A percentile compares a stretch with the other conserved stretches of the same genome.
Evolutionary conservation across 2,113 vertebrate species (phyloP).

Genomic region (Stigmatopora nigra): DNA sequence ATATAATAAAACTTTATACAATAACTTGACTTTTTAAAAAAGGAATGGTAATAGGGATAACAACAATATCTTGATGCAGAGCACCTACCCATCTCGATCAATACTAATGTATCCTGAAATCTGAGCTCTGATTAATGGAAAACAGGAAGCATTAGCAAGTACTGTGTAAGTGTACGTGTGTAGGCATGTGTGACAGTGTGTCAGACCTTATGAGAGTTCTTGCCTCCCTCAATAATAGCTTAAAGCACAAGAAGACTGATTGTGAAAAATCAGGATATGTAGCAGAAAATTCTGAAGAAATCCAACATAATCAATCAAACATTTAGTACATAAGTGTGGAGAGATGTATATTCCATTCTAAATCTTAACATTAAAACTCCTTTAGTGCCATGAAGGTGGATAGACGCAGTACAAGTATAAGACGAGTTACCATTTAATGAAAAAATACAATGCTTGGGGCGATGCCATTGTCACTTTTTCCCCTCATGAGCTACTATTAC

Average conservation of each 20-base stretch:
- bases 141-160: slow-evolving; percentile 61
- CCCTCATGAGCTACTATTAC: no score
- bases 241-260: slow-evolving; percentile 39
- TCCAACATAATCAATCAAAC: slow-evolving; percentile 9
- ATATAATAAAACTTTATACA: background rate
- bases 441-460: no score
- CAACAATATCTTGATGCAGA: slow-evolving; percentile 43
- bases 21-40: background rate
- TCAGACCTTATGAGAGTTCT: slow-evolving; percentile 37
- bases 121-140: slow-evolving; percentile 62
- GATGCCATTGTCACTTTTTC: no score
- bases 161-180: slow-evolving; percentile 1
- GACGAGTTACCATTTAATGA: no score
- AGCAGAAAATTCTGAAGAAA: background rate
- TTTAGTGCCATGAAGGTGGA: no score
- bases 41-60: slow-evolving; percentile 16
- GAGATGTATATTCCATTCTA: slow-evolving; percentile 6
- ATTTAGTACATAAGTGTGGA: slow-evolving; percentile 21
- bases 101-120: slow-evolving; percentile 66
- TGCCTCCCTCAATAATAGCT: slow-evolving; percentile 41
- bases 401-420: no score
- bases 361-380: background rate
- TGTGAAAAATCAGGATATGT: slow-evolving; percentile 27
- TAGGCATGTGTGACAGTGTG: background rate
- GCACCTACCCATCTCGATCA: slow-evolving; percentile 15